Percentiles rank a stretch among this genome's conserved stretches.
These are phyloP conservation scores for Eristalis arbustorum DNA, from an alignment of 2,888 invertebrate genomes.

Conservation along the genomic window DNA sequence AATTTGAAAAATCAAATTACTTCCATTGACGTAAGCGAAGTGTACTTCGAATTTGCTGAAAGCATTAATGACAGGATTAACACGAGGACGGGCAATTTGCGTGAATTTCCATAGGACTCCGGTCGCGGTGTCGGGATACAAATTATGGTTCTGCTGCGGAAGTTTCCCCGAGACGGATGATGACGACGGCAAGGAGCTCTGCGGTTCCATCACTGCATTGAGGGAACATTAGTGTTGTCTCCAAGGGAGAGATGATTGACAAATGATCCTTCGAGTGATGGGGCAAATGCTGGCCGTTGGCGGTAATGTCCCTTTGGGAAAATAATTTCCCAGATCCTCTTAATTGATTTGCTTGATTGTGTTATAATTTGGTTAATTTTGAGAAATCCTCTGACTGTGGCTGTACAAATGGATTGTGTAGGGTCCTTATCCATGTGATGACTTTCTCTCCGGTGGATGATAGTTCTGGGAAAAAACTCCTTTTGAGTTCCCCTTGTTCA, in stretches of 20 bases:
- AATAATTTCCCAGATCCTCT: neutral
- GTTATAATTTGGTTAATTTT: neutral
- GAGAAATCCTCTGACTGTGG: no score
- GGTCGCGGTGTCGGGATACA: neutral
- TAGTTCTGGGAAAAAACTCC: no score
- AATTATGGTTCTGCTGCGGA: neutral
- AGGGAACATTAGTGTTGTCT: neutral
- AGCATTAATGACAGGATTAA: conserved; percentile 45
- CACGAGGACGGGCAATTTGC: conserved; percentile 28
- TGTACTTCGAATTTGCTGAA: conserved; percentile 24
- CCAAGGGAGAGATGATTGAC: neutral
- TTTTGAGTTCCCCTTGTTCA: no score
- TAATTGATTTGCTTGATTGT: neutral
- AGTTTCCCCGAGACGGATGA: neutral
- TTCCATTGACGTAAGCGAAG: conserved; percentile 32
- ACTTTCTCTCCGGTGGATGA: no score
- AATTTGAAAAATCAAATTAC: conserved; percentile 51
- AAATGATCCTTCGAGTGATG: neutral
- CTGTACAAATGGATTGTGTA: no score
- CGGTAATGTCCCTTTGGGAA: neutral
- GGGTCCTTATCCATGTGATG: no score
- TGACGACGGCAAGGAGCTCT: neutral
- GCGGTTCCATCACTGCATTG: neutral
- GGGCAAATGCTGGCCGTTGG: neutral
- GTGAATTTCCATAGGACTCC: conserved; percentile 14